Base-by-base conservation (phyloP, 37 sponge, comb jelly and placozoan species). In the Geodia barretti region DNA sequence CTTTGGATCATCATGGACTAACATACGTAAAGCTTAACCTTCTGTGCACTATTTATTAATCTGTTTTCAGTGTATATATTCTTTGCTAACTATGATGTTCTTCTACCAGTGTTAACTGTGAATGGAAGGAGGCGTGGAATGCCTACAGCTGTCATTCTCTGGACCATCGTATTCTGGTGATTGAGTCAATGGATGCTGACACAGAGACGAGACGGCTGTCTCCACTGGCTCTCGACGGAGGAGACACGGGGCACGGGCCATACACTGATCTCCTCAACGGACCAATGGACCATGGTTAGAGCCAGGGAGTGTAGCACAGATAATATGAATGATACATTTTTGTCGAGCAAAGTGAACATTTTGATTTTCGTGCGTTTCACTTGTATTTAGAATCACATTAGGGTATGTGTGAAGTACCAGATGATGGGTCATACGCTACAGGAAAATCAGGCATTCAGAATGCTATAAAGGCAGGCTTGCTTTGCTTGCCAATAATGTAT, bases 211-310 rank as follows among this genome's bases (percentile, higher is more conserved):
- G 96, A 64, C 79, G 96, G 0, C 72, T 95, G 20, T 95, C 96
- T 9, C 96, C 96, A 8, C 20, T 95, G n/a, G 96, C 91, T 3
- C 74, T 95, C n/a, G 69, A 69, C 64, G 96, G 96, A 32, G 93
- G 92, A n/a, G 80, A 92, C 68, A 86, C 84, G 47, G 87, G 84
- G 0, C 28, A 34, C 47, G 96, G 82, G 23, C 32, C 73, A 41
- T 95, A 95, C 62, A 92, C 90, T 71, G 96, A 95, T 74, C 83
- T 95, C 3, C 68, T 95, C 26, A 95, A 95, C 78, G 96, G 96
- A 72, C 96, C 96, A 3, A 92, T 92, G 96, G 96, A 95, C 75
- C 96, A 95, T 78, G 96, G 96, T 89, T 5, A n/a, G 84, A 69
- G 31, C 0, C 23, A 33, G 54, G 54, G n/a, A n/a, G n/a, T n/a